Evolutionary conservation across 1,140 invertebrate species (phyloP), one percentile per base, ranked within the genome.

Genomic region (Macrobrachium nipponense): DNA sequence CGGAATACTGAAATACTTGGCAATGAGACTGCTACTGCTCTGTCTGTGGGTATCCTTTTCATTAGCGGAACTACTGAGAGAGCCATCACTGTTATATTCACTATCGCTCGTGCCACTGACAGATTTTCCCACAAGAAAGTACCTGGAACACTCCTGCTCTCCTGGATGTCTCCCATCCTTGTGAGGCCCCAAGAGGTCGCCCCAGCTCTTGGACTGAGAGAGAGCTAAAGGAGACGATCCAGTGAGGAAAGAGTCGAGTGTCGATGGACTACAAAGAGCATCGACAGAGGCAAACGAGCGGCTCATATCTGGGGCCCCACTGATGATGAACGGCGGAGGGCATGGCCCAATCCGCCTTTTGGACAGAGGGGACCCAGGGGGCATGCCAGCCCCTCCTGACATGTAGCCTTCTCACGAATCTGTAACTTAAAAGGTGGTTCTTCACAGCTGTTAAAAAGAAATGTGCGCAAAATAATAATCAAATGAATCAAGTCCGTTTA

Each of bases 211-310:
- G 15, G 83, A 73, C 62, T 86, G 83, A n/a, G 77, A 72, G 12
- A 85, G 72, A 7, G 82, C 36, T 18, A 86, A 68, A 10, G 64
- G 83, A 8, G 83, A 86, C 11, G 76, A 66, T 44, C 73, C 83
- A 11, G 66, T 86, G 77, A 86, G 77, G 59, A 80, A 86, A 68
- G 83, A 86, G 59, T 86, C 83, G 58, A 86, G 60, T 15, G 83
- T 86, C 15, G 61, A 80, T 58, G 83, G 83, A 23, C 83, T 86
- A 62, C 83, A 86, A 15, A 86, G 68, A 36, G 75, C 83, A 51
- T 86, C 83, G 4, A 86, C 77, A 18, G 83, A 86, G 77, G 83
- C 70, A 58, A 66, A 86, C n/a, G 83, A 86, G 58, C 83, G 83
- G 8, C 64, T 86, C 77, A 80, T 80, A 23, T 86, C 83, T 62